Percentiles rank a stretch among this genome's conserved stretches.
These are phyloP conservation scores for Columba janthina DNA, from an alignment of 2,113 vertebrate species.

Conservation along the genomic window DNA sequence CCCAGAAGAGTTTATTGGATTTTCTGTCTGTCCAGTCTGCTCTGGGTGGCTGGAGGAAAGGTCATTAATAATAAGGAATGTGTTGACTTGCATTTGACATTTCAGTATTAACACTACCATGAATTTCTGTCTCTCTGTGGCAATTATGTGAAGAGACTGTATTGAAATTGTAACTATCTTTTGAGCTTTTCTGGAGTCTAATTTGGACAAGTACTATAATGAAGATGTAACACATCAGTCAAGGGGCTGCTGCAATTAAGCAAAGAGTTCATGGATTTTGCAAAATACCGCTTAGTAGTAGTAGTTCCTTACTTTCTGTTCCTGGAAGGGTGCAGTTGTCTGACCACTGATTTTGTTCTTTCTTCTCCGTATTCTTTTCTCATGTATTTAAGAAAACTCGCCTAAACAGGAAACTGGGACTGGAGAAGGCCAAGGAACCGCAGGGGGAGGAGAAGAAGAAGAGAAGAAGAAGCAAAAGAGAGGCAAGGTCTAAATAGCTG, in stretches of 20 bases:
- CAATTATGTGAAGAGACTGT: neutral
- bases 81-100: neutral
- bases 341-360: neutral
- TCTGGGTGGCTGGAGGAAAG: neutral
- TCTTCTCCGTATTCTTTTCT: neutral
- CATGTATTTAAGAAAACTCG: slow-evolving; percentile 77
- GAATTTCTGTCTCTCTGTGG: neutral
- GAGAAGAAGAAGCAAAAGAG: slow-evolving; percentile 99
- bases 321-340: neutral
- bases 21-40: neutral
- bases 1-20: neutral
- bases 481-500: slow-evolving; percentile 78
- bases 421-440: slow-evolving; percentile 82
- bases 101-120: neutral
- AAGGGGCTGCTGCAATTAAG: neutral
- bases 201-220: neutral
- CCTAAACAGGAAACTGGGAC: slow-evolving; percentile 87
- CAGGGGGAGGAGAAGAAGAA: slow-evolving; percentile 85
- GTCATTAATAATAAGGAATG: neutral
- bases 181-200: neutral
- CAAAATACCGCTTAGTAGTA: neutral
- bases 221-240: neutral
- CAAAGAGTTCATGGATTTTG: neutral
- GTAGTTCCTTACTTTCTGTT: neutral
- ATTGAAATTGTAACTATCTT: neutral